These are phyloP conservation scores for Zaprionus camerounensis DNA, from an alignment of 1,140 invertebrate species.

Conservation along the genomic window DNA sequence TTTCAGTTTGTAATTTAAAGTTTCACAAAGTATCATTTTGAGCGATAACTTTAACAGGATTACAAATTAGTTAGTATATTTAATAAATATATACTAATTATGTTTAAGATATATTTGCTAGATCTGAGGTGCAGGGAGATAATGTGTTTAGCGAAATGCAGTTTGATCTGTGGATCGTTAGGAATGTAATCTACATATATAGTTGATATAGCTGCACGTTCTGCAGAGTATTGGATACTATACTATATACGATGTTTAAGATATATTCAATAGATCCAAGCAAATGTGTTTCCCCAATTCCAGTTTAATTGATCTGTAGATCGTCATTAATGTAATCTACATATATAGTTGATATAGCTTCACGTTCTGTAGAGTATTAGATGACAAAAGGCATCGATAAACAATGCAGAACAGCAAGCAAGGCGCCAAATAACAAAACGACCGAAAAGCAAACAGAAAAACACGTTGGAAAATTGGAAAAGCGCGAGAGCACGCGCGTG, in stretches of 20 bases:
- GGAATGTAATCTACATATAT: background rate
- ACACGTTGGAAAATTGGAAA: conserved; percentile 12
- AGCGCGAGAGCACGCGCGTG: conserved; percentile 6
- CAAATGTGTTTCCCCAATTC: too few species aligned
- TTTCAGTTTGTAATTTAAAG: too few species aligned
- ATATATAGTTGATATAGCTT: background rate
- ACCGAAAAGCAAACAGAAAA: conserved; percentile 3
- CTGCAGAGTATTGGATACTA: background rate
- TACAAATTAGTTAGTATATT: too few species aligned
- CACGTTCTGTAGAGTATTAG: background rate
- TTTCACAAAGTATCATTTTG: too few species aligned
- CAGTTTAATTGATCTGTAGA: background rate
- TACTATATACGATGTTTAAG: too few species aligned
- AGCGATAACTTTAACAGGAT: too few species aligned
- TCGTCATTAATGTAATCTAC: background rate
- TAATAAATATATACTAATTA: too few species aligned
- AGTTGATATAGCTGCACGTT: background rate
- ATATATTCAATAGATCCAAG: too few species aligned
- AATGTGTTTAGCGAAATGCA: too few species aligned
- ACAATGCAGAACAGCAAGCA: conserved; percentile 12
- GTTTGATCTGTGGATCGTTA: background rate
- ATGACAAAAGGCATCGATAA: conserved; percentile 28
- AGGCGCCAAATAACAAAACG: conserved; percentile 64
- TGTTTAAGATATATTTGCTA: too few species aligned
- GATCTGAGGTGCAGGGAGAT: too few species aligned